These are phyloP conservation scores for Patella ulyssiponensis DNA, from an alignment of 2,888 invertebrate genomes.

Conservation along the genomic window DNA sequence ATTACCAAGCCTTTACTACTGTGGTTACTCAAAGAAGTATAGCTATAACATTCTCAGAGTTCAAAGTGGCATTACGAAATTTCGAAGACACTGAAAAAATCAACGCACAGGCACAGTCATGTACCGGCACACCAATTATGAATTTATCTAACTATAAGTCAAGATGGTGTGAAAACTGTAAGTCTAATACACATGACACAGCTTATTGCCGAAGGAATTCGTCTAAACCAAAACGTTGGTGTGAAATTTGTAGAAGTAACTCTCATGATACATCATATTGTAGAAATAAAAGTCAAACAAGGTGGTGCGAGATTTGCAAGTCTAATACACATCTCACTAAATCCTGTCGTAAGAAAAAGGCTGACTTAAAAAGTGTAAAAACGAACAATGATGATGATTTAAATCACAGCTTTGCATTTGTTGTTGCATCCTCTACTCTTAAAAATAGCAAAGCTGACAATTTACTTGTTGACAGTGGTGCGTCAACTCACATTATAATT, in stretches of 20 bases:
- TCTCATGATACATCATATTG: too few species aligned
- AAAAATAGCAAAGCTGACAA: neutral
- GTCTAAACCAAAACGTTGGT: too few species aligned
- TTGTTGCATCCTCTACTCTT: too few species aligned
- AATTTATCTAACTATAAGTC: neutral
- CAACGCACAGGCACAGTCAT: too few species aligned
- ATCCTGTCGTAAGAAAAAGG: neutral
- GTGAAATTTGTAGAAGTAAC: too few species aligned
- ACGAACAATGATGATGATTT: neutral
- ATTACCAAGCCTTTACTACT: too few species aligned
- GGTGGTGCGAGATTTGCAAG: slow-evolving; percentile 16
- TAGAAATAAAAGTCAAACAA: too few species aligned
- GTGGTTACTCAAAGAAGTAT: slow-evolving; percentile 29
- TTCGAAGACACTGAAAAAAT: slow-evolving; percentile 34
- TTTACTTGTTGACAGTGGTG: slow-evolving; percentile 42
- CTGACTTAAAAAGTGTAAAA: neutral
- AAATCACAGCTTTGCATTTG: neutral
- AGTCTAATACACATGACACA: neutral
- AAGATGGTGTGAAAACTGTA: neutral
- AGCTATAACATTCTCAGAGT: slow-evolving; percentile 25
- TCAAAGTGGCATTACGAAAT: slow-evolving; percentile 31
- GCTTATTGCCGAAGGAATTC: neutral
- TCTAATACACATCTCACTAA: slow-evolving; percentile 15
- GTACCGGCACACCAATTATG: neutral
- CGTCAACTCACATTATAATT: slow-evolving; percentile 41